Base-by-base conservation (phyloP, 2,888 invertebrate genomes). In the Muscina levida region DNA sequence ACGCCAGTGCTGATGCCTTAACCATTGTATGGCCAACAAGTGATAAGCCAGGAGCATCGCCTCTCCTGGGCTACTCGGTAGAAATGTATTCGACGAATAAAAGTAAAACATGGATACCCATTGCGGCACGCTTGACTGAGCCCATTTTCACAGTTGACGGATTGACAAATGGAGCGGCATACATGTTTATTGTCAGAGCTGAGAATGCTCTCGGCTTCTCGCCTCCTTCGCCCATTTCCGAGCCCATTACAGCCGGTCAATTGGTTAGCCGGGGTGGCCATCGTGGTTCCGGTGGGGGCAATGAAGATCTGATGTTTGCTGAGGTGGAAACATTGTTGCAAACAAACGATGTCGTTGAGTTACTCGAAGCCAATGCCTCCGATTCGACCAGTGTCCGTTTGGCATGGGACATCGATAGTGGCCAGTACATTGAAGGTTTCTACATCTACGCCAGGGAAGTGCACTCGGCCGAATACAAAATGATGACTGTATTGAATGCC, bases 191-290 rank as follows among this genome's bases (percentile, higher is more conserved):
- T 81, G 94, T 98, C 13, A 92, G 96, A 81, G 97, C 97, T 0
- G 96, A 97, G 91, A 98, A 98, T 91, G 94, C 95, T 2, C 95
- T 97, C 89, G 95, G 95, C 10, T 89, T 95, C 77, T 96, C 97
- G 2, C 94, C 94, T 11, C 97, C 98, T 2, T 96, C 96, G 84
- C 92, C 93, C 68, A 91, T 95, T 57, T 96, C 97, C 0, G 95
- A 96, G 85, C 92, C 94, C n/a, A 91, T 95, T 77, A 93, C 93
- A 65, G 92, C 94, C 22, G 94, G 92, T 37, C 84, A 88, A 78
- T 84, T 88, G 57, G 85, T 85, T 31, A 76, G 77, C 66, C 71
- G 80, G 53, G 81, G 77, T 42, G 22, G 56, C 17, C 62, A 56
- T 56, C 78, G 85, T 10, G 85, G 84, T 15, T 77, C 77, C 31